Evolutionary conservation across 30 jellyfish, hydroid and myxozoan species (phyloP).

Genomic region (Aurelia sp.): DNA sequence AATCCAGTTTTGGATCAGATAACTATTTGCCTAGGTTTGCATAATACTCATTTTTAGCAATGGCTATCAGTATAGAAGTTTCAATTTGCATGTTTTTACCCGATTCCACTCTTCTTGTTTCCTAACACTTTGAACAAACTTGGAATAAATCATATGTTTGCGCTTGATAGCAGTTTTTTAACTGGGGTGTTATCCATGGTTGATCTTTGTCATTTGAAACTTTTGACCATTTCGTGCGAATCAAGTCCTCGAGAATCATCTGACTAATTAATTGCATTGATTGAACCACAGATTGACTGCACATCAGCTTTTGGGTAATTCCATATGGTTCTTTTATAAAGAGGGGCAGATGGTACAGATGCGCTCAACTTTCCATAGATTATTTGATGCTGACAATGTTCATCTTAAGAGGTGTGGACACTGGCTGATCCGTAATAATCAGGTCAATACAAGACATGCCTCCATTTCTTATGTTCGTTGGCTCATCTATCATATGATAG

Average conservation of each 20-base stretch:
- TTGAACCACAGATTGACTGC: neutral
- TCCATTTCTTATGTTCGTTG: conserved; percentile 34
- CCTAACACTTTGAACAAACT: too few relatives aligned
- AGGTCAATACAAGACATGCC: too few relatives aligned
- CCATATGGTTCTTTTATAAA: conserved; percentile 26
- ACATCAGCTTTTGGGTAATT: conserved; percentile 14
- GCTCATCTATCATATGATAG: conserved; percentile 25
- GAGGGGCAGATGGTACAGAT: conserved; percentile 22
- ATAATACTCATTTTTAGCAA: too few relatives aligned
- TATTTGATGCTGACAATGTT: conserved; percentile 44
- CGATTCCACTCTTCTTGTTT: too few relatives aligned
- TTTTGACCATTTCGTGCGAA: conserved; percentile 12
- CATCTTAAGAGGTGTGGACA: conserved; percentile 41
- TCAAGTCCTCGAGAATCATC: neutral
- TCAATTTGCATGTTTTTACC: too few relatives aligned
- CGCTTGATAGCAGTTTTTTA: too few relatives aligned
- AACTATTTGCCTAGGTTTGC: too few relatives aligned
- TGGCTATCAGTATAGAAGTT: too few relatives aligned
- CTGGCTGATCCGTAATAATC: conserved; percentile 15
- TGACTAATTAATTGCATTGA: conserved; percentile 9
- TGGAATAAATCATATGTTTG: too few relatives aligned
- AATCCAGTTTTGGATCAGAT: too few relatives aligned
- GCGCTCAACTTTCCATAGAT: conserved; percentile 14
- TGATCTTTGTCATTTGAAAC: too few relatives aligned
- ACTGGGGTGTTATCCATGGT: too few relatives aligned